Conservation (phyloP, 2,797 vertebrate genomes). For the Gymnodraco acuticeps region DNA sequence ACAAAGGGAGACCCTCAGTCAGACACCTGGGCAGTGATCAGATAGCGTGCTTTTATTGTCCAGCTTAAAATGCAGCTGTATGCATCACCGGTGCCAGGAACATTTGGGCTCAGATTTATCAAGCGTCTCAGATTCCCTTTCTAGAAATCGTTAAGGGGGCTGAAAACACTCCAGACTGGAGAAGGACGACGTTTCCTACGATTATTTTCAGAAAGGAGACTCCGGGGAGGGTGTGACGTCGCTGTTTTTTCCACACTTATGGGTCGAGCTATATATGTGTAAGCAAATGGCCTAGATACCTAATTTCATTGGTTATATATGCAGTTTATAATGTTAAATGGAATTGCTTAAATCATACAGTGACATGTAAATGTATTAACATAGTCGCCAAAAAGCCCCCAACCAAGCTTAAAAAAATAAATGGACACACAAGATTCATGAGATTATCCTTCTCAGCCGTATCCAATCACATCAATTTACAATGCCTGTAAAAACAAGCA, state of each 20-base stretch:
- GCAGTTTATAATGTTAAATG: neutral
- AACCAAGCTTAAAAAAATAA: neutral
- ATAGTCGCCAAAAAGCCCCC: neutral
- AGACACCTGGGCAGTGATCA: conserved; percentile 52
- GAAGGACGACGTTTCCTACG: conserved; percentile 5
- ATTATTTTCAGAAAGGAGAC: conserved; percentile 16
- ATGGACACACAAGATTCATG: neutral
- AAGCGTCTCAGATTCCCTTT: conserved; percentile 23
- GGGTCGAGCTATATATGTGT: neutral
- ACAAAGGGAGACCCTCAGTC: conserved; percentile 48
- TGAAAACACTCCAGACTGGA: conserved; percentile 2
- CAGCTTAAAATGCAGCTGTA: conserved; percentile 19
- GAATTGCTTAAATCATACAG: neutral
- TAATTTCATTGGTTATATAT: neutral
- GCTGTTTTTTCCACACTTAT: conserved; percentile 9
- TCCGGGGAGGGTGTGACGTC: conserved; percentile 17
- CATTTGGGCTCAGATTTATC: conserved; percentile 8
- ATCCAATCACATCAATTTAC: too few species aligned
- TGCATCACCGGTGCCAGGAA: neutral
- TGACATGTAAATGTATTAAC: neutral
- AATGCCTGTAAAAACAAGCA: neutral
- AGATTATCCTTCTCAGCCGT: too few species aligned
- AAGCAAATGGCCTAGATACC: neutral
- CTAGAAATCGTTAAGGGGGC: conserved; percentile 16
- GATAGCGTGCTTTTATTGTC: conserved; percentile 52